Evolutionary conservation across 1,140 invertebrate genomes (phyloP), one percentile per base, ranked within the genome.

Genomic region (Trypoxylus dichotomus): DNA sequence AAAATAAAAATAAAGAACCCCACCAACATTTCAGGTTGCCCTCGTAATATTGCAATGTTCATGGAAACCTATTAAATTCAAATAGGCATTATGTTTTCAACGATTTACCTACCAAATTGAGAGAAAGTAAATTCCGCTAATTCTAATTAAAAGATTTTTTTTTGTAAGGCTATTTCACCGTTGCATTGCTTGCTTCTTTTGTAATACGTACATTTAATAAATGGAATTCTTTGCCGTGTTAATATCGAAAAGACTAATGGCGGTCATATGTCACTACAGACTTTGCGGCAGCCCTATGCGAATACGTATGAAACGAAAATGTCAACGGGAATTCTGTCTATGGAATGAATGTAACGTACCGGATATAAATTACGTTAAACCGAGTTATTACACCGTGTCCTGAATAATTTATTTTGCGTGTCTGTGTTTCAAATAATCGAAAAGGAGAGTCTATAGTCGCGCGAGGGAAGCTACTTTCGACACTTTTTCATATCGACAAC

Each of bases 321-420:
- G 47, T 54, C 47, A 54, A 54, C 47, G 47, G n/a, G 47, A 54
- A 54, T 54, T 54, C 47, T n/a, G 47, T n/a, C 47, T 54, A 54
- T 54, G 47, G 47, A 19, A 54, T n/a, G 47, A 54, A 54, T 19
- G 47, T 54, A 54, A 54, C 47, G 47, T 54, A n/a, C 47, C 19
- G 19, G 47, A 54, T 54, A 54, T 54, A 54, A 54, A 54, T 54
- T 54, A 54, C 47, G 47, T 54, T 54, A 54, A 54, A 54, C 47
- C 47, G 47, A 54, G 47, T 54, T 54, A 54, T 54, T 54, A 54
- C 47, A 54, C 47, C 47, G 47, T 15, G 47, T 54, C 47, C 47
- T 54, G 47, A 54, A 54, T 54, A 54, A 54, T 54, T 54, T 54
- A 54, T 54, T 54, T 54, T 15, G 47, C 47, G 47, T 19, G 47